Conservation (phyloP, 2,888 invertebrate species). For the Trichogramma dendrolimi region DNA sequence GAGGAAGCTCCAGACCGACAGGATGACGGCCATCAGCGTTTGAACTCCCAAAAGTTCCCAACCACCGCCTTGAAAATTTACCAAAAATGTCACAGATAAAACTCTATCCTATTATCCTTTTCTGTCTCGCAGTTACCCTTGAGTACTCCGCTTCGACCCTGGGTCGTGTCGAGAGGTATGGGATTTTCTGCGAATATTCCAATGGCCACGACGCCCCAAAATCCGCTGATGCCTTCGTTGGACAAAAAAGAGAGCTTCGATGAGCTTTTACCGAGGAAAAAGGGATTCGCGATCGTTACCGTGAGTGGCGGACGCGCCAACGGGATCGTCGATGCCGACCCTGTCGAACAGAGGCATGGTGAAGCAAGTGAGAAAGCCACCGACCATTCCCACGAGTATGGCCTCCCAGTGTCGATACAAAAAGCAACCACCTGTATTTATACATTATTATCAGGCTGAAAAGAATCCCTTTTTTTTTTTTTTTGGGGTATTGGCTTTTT, state of each 20-base stretch:
- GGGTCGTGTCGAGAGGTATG: conserved; percentile 73
- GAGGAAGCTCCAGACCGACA: conserved; percentile 69
- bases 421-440: conserved; percentile 70
- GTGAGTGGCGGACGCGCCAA: conserved; percentile 86
- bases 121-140: conserved; percentile 57
- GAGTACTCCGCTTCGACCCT: conserved; percentile 69
- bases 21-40: conserved; percentile 66
- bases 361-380: conserved; percentile 68
- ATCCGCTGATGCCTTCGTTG: conserved; percentile 47
- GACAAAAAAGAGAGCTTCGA: neutral
- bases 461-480: neutral
- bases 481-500: neutral
- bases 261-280: neutral
- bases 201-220: conserved; percentile 77
- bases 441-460: neutral
- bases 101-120: neutral
- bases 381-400: conserved; percentile 74
- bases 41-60: conserved; percentile 85
- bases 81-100: neutral
- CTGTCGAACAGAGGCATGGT: conserved; percentile 73
- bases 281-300: conserved; percentile 51
- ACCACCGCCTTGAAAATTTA: conserved; percentile 65
- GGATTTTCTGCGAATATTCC: conserved; percentile 87
- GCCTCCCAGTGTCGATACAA: conserved; percentile 84
- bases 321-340: conserved; percentile 82